Evolutionary conservation across 2,113 vertebrate genomes (phyloP).

Genomic region (Nothoprocta perdicaria): DNA sequence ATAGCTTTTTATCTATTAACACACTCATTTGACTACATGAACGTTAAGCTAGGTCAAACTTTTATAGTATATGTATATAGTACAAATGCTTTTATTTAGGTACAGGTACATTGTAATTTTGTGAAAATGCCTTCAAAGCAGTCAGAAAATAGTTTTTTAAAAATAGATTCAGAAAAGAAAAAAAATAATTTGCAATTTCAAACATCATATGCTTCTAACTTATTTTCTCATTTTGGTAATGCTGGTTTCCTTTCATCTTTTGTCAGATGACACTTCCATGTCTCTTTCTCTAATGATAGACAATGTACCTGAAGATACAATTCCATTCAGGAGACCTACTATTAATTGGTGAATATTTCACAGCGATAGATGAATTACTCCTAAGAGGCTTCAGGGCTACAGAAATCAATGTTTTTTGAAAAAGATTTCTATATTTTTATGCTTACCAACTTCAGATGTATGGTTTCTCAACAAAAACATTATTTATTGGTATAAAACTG

Average conservation of each 20-base stretch:
- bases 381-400: background rate
- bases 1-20: background rate
- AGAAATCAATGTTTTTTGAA: background rate
- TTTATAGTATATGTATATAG: background rate
- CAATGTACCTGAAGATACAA: background rate
- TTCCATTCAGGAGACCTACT: background rate
- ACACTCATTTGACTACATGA: background rate
- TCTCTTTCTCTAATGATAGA: background rate
- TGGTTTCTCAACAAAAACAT: background rate
- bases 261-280: background rate
- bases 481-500: background rate
- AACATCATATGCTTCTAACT: background rate
- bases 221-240: background rate
- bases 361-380: background rate
- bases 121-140: background rate
- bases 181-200: background rate
- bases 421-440: background rate
- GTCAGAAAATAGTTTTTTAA: background rate
- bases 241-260: background rate
- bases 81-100: background rate
- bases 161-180: background rate
- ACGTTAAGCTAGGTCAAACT: background rate
- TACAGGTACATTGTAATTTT: background rate
- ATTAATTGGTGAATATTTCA: background rate
- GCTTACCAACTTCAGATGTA: background rate